These are phyloP conservation scores for Trichogramma dendrolimi DNA, from an alignment of 2,888 invertebrate species.

Conservation along the genomic window DNA sequence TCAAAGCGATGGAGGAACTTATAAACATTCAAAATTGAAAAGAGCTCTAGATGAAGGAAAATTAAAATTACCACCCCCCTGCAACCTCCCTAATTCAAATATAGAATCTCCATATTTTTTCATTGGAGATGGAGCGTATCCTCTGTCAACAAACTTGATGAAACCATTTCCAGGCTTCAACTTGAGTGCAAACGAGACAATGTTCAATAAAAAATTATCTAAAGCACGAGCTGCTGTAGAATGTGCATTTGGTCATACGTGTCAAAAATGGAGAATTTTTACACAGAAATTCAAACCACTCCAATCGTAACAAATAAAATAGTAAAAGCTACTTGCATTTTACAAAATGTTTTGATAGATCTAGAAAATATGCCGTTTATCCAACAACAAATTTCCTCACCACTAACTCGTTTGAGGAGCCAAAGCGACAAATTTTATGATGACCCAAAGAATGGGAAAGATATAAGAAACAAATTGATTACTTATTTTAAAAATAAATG, in stretches of 20 bases:
- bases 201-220: conserved; percentile 15
- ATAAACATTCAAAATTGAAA: conserved; percentile 13
- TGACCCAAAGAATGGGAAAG: too few relatives aligned
- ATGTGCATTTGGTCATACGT: conserved; percentile 4
- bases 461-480: too few relatives aligned
- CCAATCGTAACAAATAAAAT: too few relatives aligned
- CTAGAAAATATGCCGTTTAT: too few relatives aligned
- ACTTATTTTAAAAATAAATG: too few relatives aligned
- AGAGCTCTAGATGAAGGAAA: neutral
- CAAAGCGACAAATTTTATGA: too few relatives aligned
- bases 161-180: conserved; percentile 21
- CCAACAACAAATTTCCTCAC: too few relatives aligned
- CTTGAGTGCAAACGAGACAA: conserved; percentile 9
- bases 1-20: conserved; percentile 17
- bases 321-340: too few relatives aligned
- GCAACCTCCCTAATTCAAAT: conserved; percentile 15
- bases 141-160: conserved; percentile 12
- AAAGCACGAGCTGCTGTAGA: conserved; percentile 9
- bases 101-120: conserved; percentile 15
- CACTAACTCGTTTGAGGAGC: too few relatives aligned
- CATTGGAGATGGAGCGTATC: conserved; percentile 20
- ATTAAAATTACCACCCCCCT: conserved; percentile 1
- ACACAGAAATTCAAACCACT: conserved; percentile 13
- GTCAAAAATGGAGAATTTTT: conserved; percentile 16
- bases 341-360: too few relatives aligned